These are phyloP conservation scores for Melinopterus prodromus DNA, from an alignment of 2,888 invertebrate species.

Conservation along the genomic window DNA sequence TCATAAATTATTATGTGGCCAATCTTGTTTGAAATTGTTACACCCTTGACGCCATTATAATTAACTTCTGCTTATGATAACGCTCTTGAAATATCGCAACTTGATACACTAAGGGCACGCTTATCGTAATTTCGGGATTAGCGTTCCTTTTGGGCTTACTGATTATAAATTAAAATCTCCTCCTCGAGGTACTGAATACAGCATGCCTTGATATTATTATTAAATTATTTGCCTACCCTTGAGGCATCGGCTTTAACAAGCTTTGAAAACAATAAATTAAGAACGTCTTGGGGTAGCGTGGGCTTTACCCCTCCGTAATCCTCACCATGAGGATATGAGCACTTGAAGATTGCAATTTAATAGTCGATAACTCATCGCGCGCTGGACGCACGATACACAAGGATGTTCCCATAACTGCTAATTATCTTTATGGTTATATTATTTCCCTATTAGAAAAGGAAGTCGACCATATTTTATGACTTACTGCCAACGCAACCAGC, in stretches of 20 bases:
- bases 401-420: constrained; percentile 10
- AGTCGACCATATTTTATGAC: constrained; percentile 15
- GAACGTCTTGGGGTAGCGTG: background rate
- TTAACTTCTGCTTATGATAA: background rate
- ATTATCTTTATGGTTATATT: constrained; percentile 17
- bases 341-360: background rate
- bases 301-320: background rate
- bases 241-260: background rate
- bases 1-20: background rate
- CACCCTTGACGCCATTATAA: background rate
- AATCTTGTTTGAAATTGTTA: background rate
- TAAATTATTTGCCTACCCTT: background rate
- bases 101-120: background rate
- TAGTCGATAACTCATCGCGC: background rate
- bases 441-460: constrained; percentile 25
- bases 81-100: background rate
- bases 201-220: background rate
- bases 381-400: background rate
- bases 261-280: background rate
- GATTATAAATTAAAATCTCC: background rate
- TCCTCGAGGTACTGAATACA: background rate
- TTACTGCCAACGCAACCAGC: constrained; percentile 14
- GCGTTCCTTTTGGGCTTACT: background rate
- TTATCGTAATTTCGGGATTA: background rate
- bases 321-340: background rate